A percentile compares a stretch with the other conserved stretches of the same genome.
Evolutionary conservation across 2,797 vertebrate species (phyloP).

Genomic region (Mallotus villosus): DNA sequence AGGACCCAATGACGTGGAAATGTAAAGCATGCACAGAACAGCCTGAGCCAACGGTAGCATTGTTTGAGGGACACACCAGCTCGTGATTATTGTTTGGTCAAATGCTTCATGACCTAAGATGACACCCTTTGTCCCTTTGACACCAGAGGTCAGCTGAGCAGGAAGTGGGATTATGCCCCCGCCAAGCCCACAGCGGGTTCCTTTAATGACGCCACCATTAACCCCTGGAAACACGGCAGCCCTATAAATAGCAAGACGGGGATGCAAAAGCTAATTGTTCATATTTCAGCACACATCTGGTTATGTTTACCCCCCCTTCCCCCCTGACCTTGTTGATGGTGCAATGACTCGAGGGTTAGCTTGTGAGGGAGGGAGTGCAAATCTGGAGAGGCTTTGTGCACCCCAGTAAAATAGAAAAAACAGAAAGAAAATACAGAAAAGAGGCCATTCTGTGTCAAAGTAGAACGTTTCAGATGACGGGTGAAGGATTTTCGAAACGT

Average conservation of each 20-base stretch:
- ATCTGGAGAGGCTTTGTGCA: background rate
- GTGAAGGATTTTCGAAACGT: background rate
- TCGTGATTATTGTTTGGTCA: slow-evolving; percentile 82
- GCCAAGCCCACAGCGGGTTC: slow-evolving; percentile 73
- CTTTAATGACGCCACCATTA: slow-evolving; percentile 94
- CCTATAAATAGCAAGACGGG: slow-evolving; percentile 90
- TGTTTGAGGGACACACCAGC: slow-evolving; percentile 52
- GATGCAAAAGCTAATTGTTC: slow-evolving; percentile 62
- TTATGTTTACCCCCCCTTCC: slow-evolving; percentile 67
- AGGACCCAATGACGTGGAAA: background rate
- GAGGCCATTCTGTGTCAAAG: background rate
- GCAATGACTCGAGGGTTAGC: background rate
- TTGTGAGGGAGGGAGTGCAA: background rate
- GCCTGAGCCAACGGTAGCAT: background rate
- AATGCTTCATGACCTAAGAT: slow-evolving; percentile 74
- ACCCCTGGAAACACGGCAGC: slow-evolving; percentile 69
- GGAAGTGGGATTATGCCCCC: slow-evolving; percentile 86
- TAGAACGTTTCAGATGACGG: background rate
- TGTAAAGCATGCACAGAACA: slow-evolving; percentile 24
- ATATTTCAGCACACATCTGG: slow-evolving; percentile 81
- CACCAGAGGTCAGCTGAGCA: slow-evolving; percentile 91
- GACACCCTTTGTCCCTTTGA: slow-evolving; percentile 90
- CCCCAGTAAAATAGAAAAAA: background rate
- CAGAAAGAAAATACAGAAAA: background rate
- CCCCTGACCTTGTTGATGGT: background rate